Evolutionary conservation across 2,888 invertebrate genomes (phyloP), one percentile per base, ranked within the genome.

Genomic region (Hylaea fasciaria): DNA sequence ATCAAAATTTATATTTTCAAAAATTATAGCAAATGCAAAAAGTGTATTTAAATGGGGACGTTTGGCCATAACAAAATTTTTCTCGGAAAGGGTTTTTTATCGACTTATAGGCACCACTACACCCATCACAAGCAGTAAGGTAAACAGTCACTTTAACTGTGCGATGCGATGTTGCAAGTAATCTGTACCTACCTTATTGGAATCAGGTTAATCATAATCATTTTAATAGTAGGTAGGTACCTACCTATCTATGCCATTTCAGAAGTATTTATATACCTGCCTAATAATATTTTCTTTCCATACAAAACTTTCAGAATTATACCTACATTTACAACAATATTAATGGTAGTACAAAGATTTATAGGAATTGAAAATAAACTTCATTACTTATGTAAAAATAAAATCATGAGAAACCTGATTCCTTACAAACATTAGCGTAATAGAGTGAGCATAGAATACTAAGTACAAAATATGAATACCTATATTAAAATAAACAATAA

Each of bases 1-100:
- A 92, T 90, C 92, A 91, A 92, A 92, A 91, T 92, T 92, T 92
- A 91, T 92, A 92, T 91, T 92, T 92, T 92, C 91, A 92, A 92
- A 92, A 92, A 92, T 89, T 89, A 92, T 90, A 90, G 91, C 92
- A 91, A 91, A 83, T 88, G 87, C 90, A 91, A 89, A 91, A 83
- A 87, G 87, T 78, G 87, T 91, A 87, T 90, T 87, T 88, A 86
- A 32, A 89, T 85, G 83, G 91, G 85, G 72, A 90, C 80, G 92
- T 92, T 92, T 87, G 92, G 92, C 92, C 92, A 91, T 90, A 85
- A 82, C 86, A 89, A 89, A 88, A 88, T 84, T 78, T 78, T 82
- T 81, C 80, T 82, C 78, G 81, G 80, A 81, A 83, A 78, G 81
- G 84, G 80, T 85, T 86, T 89, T 91, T 91, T 91, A 90, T 91